Percentiles rank a stretch among this genome's conserved stretches.
Evolutionary conservation across 2,113 vertebrate genomes (phyloP).

Genomic region (Gobiocypris rarus): DNA sequence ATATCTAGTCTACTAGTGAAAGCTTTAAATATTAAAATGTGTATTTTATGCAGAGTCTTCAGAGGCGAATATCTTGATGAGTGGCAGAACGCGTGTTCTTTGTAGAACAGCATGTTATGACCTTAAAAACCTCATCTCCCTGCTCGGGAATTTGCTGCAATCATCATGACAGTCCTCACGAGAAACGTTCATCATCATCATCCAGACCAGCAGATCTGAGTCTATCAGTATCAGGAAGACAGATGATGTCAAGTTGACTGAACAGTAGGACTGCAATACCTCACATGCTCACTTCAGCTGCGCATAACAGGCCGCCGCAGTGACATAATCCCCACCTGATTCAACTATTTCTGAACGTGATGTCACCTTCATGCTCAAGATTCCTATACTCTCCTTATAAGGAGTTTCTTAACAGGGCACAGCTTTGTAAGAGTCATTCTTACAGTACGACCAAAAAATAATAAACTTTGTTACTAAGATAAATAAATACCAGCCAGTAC

Average conservation of each 20-base stretch:
- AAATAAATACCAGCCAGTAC: neutral
- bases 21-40: conserved; percentile 12
- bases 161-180: neutral
- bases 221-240: neutral
- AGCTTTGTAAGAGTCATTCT: neutral
- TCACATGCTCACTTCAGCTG: neutral
- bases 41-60: neutral
- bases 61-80: neutral
- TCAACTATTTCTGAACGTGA: conserved; percentile 45
- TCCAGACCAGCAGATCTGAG: neutral
- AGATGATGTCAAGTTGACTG: conserved; percentile 1
- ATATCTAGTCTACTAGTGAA: neutral
- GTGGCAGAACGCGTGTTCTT: neutral
- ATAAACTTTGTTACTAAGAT: neutral
- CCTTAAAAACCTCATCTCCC: neutral
- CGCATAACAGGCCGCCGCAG: neutral
- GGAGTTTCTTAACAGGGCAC: neutral
- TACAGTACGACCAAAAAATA: neutral
- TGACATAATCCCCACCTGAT: conserved; percentile 49
- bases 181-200: neutral
- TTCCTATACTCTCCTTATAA: conserved; percentile 37
- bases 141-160: neutral
- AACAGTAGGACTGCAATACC: conserved; percentile 3
- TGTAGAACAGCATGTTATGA: neutral
- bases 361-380: conserved; percentile 42